These are phyloP conservation scores for Synergus laeviventris DNA, from an alignment of 2,888 invertebrate genomes.

Conservation along the genomic window DNA sequence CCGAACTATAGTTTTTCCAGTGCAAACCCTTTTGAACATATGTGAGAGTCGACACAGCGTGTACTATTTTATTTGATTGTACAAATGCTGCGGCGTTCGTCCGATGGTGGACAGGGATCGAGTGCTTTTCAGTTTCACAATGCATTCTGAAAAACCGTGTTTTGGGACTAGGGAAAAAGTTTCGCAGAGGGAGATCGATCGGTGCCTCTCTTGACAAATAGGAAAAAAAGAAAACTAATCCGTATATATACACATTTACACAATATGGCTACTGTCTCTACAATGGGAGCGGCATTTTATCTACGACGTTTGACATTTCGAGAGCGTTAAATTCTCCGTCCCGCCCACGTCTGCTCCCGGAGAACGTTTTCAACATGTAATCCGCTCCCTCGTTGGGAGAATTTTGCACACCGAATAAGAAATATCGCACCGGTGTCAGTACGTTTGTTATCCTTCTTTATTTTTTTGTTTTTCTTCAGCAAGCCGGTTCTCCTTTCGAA, in stretches of 20 bases:
- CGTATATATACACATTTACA: too few relatives aligned
- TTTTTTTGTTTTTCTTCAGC: constrained; percentile 5
- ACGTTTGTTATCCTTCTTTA: background rate
- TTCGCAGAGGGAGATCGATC: constrained; percentile 5
- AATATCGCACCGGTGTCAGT: constrained; percentile 18
- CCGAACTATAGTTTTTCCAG: constrained; percentile 46
- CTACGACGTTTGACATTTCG: constrained; percentile 68
- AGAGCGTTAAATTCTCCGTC: constrained; percentile 63
- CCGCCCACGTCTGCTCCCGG: constrained; percentile 57
- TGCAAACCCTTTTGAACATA: background rate
- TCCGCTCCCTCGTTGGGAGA: constrained; percentile 7
- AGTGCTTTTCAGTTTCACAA: constrained; percentile 1
- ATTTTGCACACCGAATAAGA: constrained; percentile 13
- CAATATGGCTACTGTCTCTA: constrained; percentile 47
- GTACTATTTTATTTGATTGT: constrained; percentile 37
- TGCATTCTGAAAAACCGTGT: background rate
- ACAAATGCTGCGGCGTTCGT: background rate
- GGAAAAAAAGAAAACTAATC: constrained; percentile 46
- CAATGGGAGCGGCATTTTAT: constrained; percentile 58
- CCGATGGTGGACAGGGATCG: background rate
- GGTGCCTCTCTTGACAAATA: constrained; percentile 43
- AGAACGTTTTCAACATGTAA: constrained; percentile 43
- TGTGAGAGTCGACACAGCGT: constrained; percentile 53
- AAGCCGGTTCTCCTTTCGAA: constrained; percentile 9
- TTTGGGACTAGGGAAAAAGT: background rate